These are phyloP conservation scores for Meles meles DNA, from an alignment of 2,113 vertebrate species.

Conservation along the genomic window DNA sequence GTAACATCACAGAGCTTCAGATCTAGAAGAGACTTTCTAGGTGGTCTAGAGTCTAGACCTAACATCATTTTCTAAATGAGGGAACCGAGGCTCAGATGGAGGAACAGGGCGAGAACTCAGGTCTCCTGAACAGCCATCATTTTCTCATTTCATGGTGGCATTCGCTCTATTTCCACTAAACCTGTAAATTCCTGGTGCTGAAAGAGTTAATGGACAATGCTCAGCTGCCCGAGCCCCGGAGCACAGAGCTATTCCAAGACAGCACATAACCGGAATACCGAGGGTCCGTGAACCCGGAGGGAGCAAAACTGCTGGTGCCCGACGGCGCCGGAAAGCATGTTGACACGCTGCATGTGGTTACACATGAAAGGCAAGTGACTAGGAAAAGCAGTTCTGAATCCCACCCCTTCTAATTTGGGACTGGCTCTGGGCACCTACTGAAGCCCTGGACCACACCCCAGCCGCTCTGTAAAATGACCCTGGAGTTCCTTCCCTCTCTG, in stretches of 20 bases:
- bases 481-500: slow-evolving; percentile 19
- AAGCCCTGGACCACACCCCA: not conserved
- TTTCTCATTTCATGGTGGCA: not conserved
- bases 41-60: slow-evolving; percentile 14
- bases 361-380: slow-evolving; percentile 75
- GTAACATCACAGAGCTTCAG: slow-evolving; percentile 40
- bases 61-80: slow-evolving; percentile 53
- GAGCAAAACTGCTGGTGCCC: slow-evolving; percentile 63
- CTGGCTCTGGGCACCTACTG: slow-evolving; percentile 72
- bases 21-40: slow-evolving; percentile 36
- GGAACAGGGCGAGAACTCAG: not conserved
- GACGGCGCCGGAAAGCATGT: slow-evolving; percentile 69
- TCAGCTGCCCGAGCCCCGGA: slow-evolving; percentile 74
- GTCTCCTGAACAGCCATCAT: not conserved
- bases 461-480: slow-evolving; percentile 55
- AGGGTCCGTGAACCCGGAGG: slow-evolving; percentile 62
- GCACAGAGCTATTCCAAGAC: slow-evolving; percentile 67
- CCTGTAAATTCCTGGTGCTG: not conserved
- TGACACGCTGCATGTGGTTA: slow-evolving; percentile 76
- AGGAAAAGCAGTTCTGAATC: slow-evolving; percentile 57
- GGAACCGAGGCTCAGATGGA: not conserved
- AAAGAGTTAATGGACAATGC: slow-evolving; percentile 55
- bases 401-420: slow-evolving; percentile 60
- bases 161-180: not conserved
- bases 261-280: slow-evolving; percentile 77